Evolutionary conservation across 2,113 vertebrate species (phyloP), one percentile per base, ranked within the genome.

Genomic region (Proterorhinus semilunaris): DNA sequence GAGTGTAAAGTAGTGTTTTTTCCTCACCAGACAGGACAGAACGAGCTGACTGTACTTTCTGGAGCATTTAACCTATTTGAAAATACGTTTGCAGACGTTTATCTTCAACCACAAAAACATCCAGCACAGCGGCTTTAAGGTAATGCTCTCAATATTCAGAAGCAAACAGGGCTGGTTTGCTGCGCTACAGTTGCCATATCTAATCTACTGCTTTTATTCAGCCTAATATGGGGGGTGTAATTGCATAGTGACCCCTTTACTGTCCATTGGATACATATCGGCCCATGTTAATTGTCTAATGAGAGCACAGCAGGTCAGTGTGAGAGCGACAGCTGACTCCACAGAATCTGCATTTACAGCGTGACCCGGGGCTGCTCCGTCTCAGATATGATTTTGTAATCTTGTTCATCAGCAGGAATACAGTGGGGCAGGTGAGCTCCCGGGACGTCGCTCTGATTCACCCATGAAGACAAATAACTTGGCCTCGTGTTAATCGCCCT

Each of bases 401-500:
- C 52, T 72, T 43, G 36, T 42, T 17, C 67, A 66, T 65, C 64
- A 75, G 63, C 63, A 66, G 72, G 54, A 16, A 59, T 51, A 12
- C 47, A 52, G 16, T 0, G 21, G 1, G 45, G 16, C 63, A 78
- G 66, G 61, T 78, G 21, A 57, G 44, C 9, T 66, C 66, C 59
- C 4, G 12, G 16, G 58, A 65, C n/a, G 68, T 65, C 1, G 16
- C 55, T 53, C 53, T 47, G 71, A 69, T 61, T 71, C 64, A n/a
- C 7, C 0, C 44, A 58, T 71, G 55, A 66, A 79, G 74, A 82
- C 58, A 71, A 79, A 81, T 36, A 81, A 65, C 72, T 27, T 0
- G 45, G 10, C 15, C 75, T 69, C 44, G 10, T 63, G 73, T 78
- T 68, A 75, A 82, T 79, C 66, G 54, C 53, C 47, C 11, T 59